A percentile compares a stretch with the other conserved stretches of the same genome.
phyloP scores from a whole-genome alignment of 2,113 vertebrate species.

The Lucifuga dentata region DNA sequence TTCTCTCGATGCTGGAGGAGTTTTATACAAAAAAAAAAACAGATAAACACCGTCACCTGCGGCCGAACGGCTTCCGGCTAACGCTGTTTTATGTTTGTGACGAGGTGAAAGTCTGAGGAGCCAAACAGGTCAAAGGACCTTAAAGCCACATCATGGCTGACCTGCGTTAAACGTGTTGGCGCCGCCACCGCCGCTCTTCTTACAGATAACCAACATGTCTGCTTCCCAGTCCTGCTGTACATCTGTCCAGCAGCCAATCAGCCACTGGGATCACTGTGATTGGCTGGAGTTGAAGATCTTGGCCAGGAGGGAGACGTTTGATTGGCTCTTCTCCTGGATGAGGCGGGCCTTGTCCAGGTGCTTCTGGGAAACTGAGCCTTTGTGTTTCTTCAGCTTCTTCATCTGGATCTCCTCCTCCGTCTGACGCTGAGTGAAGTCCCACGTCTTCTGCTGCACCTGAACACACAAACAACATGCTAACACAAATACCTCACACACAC shows the following conservation, averaged over 20 bases:
- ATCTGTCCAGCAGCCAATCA: constrained; percentile 1
- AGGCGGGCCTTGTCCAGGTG: constrained; percentile 69
- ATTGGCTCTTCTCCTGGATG: constrained; percentile 85
- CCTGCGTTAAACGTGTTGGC: no score
- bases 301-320: constrained; percentile 86
- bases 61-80: no score
- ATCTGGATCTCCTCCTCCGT: constrained; percentile 88
- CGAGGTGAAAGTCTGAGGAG: no score
- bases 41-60: no score
- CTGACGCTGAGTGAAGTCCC: constrained; percentile 88
- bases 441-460: constrained; percentile 78
- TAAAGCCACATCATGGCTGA: no score
- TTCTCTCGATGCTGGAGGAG: no score
- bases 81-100: no score
- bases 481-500: no score
- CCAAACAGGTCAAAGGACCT: no score
- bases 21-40: no score
- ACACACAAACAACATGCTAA: background rate
- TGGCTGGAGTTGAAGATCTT: constrained; percentile 85
- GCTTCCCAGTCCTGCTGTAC: no score
- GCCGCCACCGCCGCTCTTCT: background rate
- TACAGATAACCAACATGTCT: background rate
- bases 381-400: constrained; percentile 70
- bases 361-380: constrained; percentile 65
- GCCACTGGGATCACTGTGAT: constrained; percentile 22